Base-by-base conservation (phyloP, 2,888 invertebrate species). In the Volucella inflata region DNA sequence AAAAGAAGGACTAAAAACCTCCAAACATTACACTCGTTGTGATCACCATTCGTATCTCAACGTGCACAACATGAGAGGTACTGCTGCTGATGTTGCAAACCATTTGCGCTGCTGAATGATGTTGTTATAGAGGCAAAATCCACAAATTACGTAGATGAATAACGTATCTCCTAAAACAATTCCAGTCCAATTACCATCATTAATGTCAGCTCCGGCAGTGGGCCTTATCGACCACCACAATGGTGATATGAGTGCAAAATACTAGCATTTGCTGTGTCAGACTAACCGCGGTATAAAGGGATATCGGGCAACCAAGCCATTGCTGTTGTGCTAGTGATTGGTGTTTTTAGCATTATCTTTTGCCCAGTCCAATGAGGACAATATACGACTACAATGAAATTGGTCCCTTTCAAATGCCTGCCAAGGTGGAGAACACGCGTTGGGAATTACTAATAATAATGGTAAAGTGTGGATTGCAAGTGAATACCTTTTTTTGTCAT, bases 131-230 rank as follows among this genome's bases (percentile, higher is more conserved):
- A 53, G 30, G 70, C 57, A 71, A 75, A 60, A 79, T 84, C 70
- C 75, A 70, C 84, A 84, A 84, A 79, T 79, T 79, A 79, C 84
- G 74, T 79, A 64, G 75, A 84, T 79, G 79, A 84, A 79, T 84
- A 75, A 79, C 84, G 84, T 79, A 78, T 79, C 65, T 75, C 65
- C 70, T 84, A 60, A 79, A 84, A 75, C 75, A 79, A 84, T 84
- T 84, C 75, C 62, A 79, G 79, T 79, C 64, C 84, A 84, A 84
- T 84, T 84, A 79, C 74, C 74, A 71, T 79, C 84, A 79, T 84
- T 84, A 84, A 79, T 77, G 84, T 74, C 78, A 83, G 68, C 74
- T 75, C 70, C 57, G 57, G 74, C n/a, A 68, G 67, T 83, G 77
- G 62, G 72, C 71, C 55, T 67, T 55, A 77, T 62, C 77, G 70